These are phyloP conservation scores for Aporrectodea caliginosa DNA, from an alignment of 1,140 invertebrate species.

Conservation along the genomic window DNA sequence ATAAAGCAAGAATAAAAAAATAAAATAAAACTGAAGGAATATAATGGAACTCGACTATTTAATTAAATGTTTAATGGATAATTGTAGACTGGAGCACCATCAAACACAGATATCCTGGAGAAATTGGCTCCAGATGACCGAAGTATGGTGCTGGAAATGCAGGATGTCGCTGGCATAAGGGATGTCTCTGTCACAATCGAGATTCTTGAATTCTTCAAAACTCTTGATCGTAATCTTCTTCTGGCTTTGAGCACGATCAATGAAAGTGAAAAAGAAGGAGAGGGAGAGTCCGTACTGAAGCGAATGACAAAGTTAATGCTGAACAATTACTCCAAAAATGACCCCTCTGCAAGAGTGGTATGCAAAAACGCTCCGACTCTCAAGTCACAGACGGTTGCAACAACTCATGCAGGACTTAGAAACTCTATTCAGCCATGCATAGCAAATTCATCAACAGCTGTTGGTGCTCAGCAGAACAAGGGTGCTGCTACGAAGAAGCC, in stretches of 20 bases:
- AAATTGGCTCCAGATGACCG: not conserved
- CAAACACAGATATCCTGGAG: not conserved
- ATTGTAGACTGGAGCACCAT: not conserved
- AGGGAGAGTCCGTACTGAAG: not conserved
- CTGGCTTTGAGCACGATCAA: not conserved
- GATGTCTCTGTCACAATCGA: not conserved
- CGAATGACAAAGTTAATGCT: not conserved
- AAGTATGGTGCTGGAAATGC: not conserved
- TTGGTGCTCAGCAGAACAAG: too few species aligned
- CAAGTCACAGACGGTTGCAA: too few species aligned
- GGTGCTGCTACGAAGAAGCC: too few species aligned
- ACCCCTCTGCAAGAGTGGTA: too few species aligned
- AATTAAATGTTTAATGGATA: not conserved
- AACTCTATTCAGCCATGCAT: too few species aligned
- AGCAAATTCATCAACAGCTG: too few species aligned
- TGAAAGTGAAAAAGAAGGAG: not conserved
- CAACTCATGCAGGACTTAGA: too few species aligned
- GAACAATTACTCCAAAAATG: too few species aligned
- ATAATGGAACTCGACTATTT: not conserved
- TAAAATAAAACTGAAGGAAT: too few species aligned
- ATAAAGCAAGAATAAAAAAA: too few species aligned
- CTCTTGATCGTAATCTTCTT: not conserved
- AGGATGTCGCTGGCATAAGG: not conserved
- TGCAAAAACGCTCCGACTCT: too few species aligned
- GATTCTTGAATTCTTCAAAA: not conserved